phyloP scores from a whole-genome alignment of 2,888 invertebrate genomes.

The Poecilus cupreus region DNA sequence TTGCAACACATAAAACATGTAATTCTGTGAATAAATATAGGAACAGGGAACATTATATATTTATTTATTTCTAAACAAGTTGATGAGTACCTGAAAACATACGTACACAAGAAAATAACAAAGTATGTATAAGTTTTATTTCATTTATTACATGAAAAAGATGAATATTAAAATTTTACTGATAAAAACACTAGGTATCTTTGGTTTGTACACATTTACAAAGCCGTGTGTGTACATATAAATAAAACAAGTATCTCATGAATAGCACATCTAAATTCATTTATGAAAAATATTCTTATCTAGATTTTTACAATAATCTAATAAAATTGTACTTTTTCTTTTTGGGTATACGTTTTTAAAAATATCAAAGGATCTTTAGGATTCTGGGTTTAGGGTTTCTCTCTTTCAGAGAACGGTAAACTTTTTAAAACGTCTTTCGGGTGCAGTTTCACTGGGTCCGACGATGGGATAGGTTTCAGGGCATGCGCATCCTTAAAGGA shows the following conservation, averaged over 20 bases:
- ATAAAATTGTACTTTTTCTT: constrained; percentile 47
- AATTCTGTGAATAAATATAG: not conserved
- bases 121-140: constrained; percentile 23
- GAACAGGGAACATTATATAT: constrained; percentile 21
- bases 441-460: constrained; percentile 64
- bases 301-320: constrained; percentile 48
- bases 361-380: constrained; percentile 29
- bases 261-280: constrained; percentile 47
- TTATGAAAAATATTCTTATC: constrained; percentile 50
- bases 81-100: constrained; percentile 9
- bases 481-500: constrained; percentile 1
- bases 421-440: constrained; percentile 70
- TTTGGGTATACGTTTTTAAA: constrained; percentile 39
- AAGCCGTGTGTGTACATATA: constrained; percentile 15
- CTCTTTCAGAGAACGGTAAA: constrained; percentile 69
- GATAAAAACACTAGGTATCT: constrained; percentile 43
- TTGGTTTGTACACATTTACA: constrained; percentile 45
- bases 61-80: constrained; percentile 1
- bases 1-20: not conserved
- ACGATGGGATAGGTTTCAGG: not conserved
- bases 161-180: constrained; percentile 37
- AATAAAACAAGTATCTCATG: constrained; percentile 27
- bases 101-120: constrained; percentile 24
- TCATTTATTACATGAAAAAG: constrained; percentile 43
- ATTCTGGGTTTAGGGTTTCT: constrained; percentile 66